Evolutionary conservation across 2,113 vertebrate genomes (phyloP).

Genomic region (Cariama cristata): DNA sequence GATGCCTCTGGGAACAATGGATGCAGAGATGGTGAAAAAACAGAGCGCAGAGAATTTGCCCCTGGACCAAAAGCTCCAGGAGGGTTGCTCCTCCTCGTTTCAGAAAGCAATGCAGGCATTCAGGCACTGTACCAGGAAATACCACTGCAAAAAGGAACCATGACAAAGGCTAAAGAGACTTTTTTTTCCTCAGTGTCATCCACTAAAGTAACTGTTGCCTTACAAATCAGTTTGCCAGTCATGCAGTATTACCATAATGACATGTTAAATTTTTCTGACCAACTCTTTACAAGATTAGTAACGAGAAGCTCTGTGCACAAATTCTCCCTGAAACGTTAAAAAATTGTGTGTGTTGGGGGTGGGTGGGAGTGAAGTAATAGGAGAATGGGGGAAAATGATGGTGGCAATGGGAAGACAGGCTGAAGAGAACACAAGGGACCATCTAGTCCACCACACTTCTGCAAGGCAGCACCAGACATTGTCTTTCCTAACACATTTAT

Average conservation of each 20-base stretch:
- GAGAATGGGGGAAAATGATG: neutral
- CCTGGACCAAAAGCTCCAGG: neutral
- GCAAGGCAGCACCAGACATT: neutral
- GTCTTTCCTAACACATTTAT: neutral
- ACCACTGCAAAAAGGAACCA: neutral
- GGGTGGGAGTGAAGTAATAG: neutral
- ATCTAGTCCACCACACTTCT: accelerated
- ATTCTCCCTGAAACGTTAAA: neutral
- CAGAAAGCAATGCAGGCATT: neutral
- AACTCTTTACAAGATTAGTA: neutral
- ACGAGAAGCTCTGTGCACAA: neutral
- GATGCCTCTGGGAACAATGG: neutral
- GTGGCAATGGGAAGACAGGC: neutral
- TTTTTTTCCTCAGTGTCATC: neutral
- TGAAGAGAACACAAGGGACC: neutral
- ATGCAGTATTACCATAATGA: neutral
- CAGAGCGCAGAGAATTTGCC: neutral
- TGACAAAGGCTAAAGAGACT: neutral
- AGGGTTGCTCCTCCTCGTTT: neutral
- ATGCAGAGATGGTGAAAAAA: neutral
- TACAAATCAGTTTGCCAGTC: neutral
- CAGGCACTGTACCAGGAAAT: neutral
- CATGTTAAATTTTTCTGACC: neutral
- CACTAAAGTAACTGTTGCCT: neutral
- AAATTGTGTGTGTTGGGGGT: neutral